Evolutionary conservation across 2,888 invertebrate species (phyloP), one percentile per base, ranked within the genome.

Genomic region (Eremobia ochroleuca): DNA sequence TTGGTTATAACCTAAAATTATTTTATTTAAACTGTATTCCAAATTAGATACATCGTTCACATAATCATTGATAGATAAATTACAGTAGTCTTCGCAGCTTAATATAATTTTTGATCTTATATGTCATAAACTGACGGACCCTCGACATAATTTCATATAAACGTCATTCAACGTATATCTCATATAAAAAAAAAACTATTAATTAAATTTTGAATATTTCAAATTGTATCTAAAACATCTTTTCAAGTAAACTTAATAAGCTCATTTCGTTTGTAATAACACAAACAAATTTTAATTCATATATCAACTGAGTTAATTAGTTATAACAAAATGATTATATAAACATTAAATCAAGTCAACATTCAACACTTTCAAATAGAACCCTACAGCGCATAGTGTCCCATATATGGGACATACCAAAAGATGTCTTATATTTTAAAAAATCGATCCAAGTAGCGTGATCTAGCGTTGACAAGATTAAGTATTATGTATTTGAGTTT

Each of bases 1-100:
- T 88, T 76, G 84, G 83, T 49, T 85, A 73, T 84, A 81, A 89
- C 70, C 76, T 85, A 85, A 88, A 81, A 86, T 82, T 87, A 81
- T 83, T 79, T 77, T 37, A 81, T 77, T 73, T 70, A 34, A 70
- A 64, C 73, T 73, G 80, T 73, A 64, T 70, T 67, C 61, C 34
- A 64, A 78, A 80, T 79, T 34, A 72, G 65, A 83, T 58, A 83
- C 84, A 80, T 76, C 31, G 11, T 82, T 76, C 69, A 73, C 68
- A 72, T 58, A 80, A 80, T 67, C 31, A 83, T 79, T 75, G 67
- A 85, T 87, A 78, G 64, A 82, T 87, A 79, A 86, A 82, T 86
- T 79, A 86, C 79, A 77, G 75, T 79, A 85, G 68, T 81, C 37
- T 79, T 64, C 28, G 28, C 73, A 85, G 78, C 75, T 76, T 77